phyloP scores from a whole-genome alignment of 1,140 invertebrate genomes.

The Oncopodura yosiiana region DNA sequence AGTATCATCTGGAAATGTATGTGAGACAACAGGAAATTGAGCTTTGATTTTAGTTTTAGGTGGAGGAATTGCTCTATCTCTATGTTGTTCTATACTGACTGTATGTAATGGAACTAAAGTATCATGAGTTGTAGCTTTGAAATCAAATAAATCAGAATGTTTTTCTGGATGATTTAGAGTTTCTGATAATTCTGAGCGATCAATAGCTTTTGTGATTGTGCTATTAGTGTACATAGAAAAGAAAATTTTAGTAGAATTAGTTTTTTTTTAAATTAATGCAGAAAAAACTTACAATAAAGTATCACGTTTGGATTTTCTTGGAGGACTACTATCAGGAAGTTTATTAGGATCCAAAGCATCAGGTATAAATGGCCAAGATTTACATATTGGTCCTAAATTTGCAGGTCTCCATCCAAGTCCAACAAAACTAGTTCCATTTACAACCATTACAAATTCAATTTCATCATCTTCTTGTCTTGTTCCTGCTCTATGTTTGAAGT shows the following conservation, averaged over 20 bases:
- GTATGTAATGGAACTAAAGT: background rate
- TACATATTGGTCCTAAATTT: conserved; percentile 15
- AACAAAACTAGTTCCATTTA: conserved; percentile 72
- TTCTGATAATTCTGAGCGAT: conserved; percentile 10
- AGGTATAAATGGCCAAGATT: conserved; percentile 25
- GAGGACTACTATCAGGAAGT: background rate
- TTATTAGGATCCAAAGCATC: conserved; percentile 8
- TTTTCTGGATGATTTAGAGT: background rate
- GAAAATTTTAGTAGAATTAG: too few species aligned
- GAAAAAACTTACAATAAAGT: too few species aligned
- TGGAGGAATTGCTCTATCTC: background rate
- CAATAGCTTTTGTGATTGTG: conserved; percentile 20
- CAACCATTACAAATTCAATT: conserved; percentile 71
- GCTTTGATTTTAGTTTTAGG: background rate
- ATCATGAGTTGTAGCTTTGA: background rate
- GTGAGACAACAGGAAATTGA: too few species aligned
- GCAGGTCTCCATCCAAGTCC: conserved; percentile 63
- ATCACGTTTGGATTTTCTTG: background rate
- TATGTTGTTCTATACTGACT: background rate
- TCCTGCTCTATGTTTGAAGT: conserved; percentile 17
- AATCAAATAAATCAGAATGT: background rate
- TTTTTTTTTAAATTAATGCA: background rate
- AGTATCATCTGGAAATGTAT: too few species aligned
- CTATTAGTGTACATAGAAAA: background rate
- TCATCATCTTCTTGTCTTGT: conserved; percentile 57